Base-by-base conservation (phyloP, 2,797 vertebrate genomes). In the Coregonus ussuriensis region DNA sequence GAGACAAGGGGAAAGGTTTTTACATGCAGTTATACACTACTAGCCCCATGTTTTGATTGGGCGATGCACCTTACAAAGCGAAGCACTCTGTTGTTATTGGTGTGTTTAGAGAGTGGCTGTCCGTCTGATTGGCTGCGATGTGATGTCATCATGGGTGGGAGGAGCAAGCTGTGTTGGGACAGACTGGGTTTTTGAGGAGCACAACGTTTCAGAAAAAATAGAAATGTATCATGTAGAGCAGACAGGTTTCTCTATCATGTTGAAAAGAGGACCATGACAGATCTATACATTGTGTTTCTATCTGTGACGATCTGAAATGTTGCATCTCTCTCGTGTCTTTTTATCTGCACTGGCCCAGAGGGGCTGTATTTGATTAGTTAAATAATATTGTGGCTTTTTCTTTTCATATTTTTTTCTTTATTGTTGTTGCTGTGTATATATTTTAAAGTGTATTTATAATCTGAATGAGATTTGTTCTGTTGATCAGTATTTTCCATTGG, bases 361-460 rank as follows among this genome's bases (percentile, higher is more conserved):
- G 83, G 91, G 92, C 89, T 88, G 84, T 87, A 88, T 89, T 91
- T 78, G 85, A 84, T 83, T 81, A 89, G 77, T 89, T 83, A 59
- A 80, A 25, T 81, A 82, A 84, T 82, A 87, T 73, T 75, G 82
- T 85, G 81, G 86, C 91, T 93, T 93, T 68, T 87, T 90, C 74
- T 87, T 93, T 92, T 91, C 88, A 83, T 83, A 77, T 68, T 86
- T 77, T 81, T 86, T 74, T 74, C 33, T 80, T 86, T 78, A 59
- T 80, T 83, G 81, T 56, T 90, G 88, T 89, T 90, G 82, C 86
- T 83, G 84, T 95, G 91, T 93, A 93, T 82, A 92, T 93, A 92
- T 91, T 93, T 93, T 87, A 86, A 89, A 87, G 84, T 88, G 88
- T 95, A 95, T 95, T 95, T 95, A 94, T 95, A 88, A 92, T 91